Base-by-base conservation (phyloP, 2,888 invertebrate species). In the Orthosia cruda region DNA sequence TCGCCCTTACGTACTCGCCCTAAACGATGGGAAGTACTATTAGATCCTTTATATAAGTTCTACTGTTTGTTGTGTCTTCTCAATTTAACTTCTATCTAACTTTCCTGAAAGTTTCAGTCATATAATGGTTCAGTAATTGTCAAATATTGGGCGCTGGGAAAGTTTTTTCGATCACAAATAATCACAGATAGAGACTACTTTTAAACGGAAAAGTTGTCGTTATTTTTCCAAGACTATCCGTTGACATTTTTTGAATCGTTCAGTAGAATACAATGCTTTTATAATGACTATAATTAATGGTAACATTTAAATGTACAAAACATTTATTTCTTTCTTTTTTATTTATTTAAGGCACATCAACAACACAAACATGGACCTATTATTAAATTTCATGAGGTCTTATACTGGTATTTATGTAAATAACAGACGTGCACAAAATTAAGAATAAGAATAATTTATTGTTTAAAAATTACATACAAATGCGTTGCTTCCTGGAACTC, bases 21-120 rank as follows among this genome's bases (percentile, higher is more conserved):
- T 87, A 88, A 89, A 88, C 88, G 91, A 90, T 88, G 83, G 86
- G 80, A 87, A 83, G 80, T 83, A 84, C 81, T 86, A 89, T 89
- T 86, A 89, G 80, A 83, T 73, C 82, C 85, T 86, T 78, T 87
- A 84, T 87, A 78, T 84, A 85, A 81, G 81, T 86, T 81, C 72
- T 74, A 82, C 70, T 87, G 80, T 87, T 81, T 86, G 83, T 85
- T 88, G 74, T 84, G 71, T 86, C 80, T 85, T 81, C 86, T 81
- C 78, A 85, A 87, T 87, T 85, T 81, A 88, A 85, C 80, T 86
- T 87, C 71, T 71, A 61, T 73, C 71, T 54, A 76, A 86, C 63
- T 83, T 84, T 32, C 18, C 18, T 58, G 47, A 63, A 84, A 77
- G 57, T 87, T 74, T 67, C 50, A 54, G 18, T 26, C 58, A 74